These are phyloP conservation scores for Himalopsyche tibetana DNA, from an alignment of 2,888 invertebrate genomes.

Conservation along the genomic window DNA sequence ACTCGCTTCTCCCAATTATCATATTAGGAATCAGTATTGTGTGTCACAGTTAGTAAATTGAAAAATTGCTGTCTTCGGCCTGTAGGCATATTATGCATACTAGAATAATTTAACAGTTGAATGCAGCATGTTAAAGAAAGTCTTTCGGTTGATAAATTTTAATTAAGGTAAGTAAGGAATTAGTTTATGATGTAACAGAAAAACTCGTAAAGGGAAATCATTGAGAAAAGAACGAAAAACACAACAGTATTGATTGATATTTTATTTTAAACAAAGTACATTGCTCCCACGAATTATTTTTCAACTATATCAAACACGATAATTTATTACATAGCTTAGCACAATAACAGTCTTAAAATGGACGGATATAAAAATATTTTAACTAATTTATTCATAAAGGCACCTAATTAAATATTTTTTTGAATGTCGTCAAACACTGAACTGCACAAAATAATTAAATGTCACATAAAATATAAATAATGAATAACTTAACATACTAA, in stretches of 20 bases:
- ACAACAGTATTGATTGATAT: not conserved
- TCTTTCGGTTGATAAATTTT: too few species aligned
- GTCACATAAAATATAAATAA: constrained; percentile 16
- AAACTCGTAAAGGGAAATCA: too few species aligned
- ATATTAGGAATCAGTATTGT: constrained; percentile 41
- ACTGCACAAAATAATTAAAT: not conserved
- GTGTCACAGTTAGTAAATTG: constrained; percentile 50
- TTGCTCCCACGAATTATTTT: not conserved
- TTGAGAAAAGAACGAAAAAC: too few species aligned
- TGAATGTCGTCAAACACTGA: not conserved
- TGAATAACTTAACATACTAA: constrained; percentile 40
- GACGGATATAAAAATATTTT: constrained; percentile 31
- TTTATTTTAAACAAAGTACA: constrained; percentile 11
- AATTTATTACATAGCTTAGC: not conserved
- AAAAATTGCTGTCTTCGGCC: constrained; percentile 54
- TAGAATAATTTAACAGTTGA: constrained; percentile 44
- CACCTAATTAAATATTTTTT: not conserved
- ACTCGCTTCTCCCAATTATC: constrained; percentile 23
- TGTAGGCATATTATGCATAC: constrained; percentile 39
- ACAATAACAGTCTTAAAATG: constrained; percentile 42
- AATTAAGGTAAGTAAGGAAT: too few species aligned
- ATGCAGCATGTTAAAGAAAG: too few species aligned
- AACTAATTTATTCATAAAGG: not conserved
- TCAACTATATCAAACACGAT: not conserved
- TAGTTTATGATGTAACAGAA: too few species aligned